Conservation (phyloP, 30 jellyfish, hydroid and myxozoan species). For the Aurelia sp. region DNA sequence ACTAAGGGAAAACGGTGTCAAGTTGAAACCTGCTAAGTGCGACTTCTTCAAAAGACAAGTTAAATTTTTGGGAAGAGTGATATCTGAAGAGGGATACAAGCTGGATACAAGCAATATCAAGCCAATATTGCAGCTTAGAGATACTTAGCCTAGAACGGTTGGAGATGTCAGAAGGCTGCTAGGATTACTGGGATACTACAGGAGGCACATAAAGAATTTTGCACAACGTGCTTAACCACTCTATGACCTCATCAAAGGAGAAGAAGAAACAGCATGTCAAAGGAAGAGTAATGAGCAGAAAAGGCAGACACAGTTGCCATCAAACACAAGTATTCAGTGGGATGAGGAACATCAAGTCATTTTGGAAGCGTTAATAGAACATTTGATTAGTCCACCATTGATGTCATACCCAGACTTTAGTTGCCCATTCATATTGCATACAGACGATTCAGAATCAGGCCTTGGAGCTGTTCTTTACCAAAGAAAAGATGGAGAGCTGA, state of each 20-base stretch:
- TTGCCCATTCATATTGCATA: conserved; percentile 29
- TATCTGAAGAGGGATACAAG: conserved; percentile 12
- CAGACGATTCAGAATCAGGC: conserved; percentile 61
- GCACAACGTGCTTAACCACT: conserved; percentile 23
- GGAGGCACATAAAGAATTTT: conserved; percentile 28
- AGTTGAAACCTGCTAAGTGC: conserved; percentile 32
- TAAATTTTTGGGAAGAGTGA: conserved; percentile 22
- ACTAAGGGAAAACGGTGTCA: conserved; percentile 24
- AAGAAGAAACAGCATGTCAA: neutral
- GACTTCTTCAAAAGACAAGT: conserved; percentile 43
- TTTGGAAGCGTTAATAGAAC: neutral
- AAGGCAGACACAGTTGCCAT: conserved; percentile 1
- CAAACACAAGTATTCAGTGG: conserved; percentile 18
- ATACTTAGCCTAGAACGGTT: conserved; percentile 5
- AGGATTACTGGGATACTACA: conserved; percentile 40
- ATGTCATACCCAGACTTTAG: conserved; percentile 55
- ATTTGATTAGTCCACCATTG: conserved; percentile 37
- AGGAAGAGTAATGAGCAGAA: neutral
- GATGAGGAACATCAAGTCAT: too few species aligned
- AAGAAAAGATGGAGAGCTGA: conserved; percentile 9
- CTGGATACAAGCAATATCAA: conserved; percentile 20
- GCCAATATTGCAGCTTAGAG: conserved; percentile 9
- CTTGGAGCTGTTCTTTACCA: conserved; percentile 69
- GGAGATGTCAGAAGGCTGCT: conserved; percentile 37
- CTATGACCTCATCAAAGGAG: neutral